phyloP scores from a whole-genome alignment of 2,797 vertebrate species.

The Remorina albescens region DNA sequence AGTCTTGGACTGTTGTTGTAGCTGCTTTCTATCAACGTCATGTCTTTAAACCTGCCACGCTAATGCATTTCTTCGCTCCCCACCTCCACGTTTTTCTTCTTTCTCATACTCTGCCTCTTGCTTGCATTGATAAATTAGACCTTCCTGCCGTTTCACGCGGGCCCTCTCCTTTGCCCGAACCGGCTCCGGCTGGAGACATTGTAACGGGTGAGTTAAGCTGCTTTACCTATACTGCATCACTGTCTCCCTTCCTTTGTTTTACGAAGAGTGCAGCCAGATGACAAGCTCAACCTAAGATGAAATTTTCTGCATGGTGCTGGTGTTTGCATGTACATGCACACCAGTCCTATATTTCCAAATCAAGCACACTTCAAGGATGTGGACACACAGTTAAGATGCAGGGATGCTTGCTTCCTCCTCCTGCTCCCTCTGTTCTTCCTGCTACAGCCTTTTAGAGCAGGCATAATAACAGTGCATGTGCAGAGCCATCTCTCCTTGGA shows the following conservation, averaged over 20 bases:
- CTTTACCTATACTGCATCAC: conserved; percentile 61
- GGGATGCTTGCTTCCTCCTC: conserved; percentile 43
- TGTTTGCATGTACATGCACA: conserved; percentile 49
- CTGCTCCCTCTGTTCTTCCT: conserved; percentile 51
- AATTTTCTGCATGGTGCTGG: conserved; percentile 42
- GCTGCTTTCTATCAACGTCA: conserved; percentile 70
- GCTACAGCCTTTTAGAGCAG: conserved; percentile 32
- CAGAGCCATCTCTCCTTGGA: conserved; percentile 17
- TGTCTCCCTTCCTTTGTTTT: conserved; percentile 78
- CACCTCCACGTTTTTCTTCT: conserved; percentile 81
- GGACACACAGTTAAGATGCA: conserved; percentile 63
- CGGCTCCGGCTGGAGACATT: conserved; percentile 90
- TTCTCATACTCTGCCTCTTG: conserved; percentile 84
- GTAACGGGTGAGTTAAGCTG: conserved; percentile 89
- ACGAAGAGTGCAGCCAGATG: conserved; percentile 59
- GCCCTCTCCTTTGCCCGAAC: conserved; percentile 95
- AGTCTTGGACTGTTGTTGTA: conserved; percentile 60
- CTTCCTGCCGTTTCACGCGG: conserved; percentile 94
- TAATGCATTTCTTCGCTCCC: conserved; percentile 78
- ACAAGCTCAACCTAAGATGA: conserved; percentile 25
- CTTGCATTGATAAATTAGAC: conserved; percentile 87
- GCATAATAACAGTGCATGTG: conserved; percentile 13
- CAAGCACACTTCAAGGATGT: conserved; percentile 64
- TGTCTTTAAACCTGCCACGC: conserved; percentile 61
- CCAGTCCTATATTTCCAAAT: conserved; percentile 36